Evolutionary conservation across 1,140 invertebrate genomes (phyloP).

Genomic region (Drosophila nikananu): DNA sequence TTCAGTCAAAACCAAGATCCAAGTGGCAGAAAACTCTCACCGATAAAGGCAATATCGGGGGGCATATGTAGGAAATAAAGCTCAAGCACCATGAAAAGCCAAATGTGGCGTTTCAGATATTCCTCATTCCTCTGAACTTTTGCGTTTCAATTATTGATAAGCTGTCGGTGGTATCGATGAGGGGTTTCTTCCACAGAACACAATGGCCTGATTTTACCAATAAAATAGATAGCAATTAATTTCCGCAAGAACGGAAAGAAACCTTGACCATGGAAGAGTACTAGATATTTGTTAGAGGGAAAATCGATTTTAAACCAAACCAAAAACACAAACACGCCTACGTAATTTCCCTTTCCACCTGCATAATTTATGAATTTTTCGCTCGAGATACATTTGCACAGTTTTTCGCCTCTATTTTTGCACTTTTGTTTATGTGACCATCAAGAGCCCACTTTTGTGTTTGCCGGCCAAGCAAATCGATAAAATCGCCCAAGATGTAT

Average conservation of each 20-base stretch:
- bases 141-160: slow-evolving; percentile 49
- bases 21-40: slow-evolving; percentile 30
- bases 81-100: slow-evolving; percentile 45
- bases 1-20: not conserved
- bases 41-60: slow-evolving; percentile 19
- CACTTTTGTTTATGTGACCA: slow-evolving; percentile 64
- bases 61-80: slow-evolving; percentile 27
- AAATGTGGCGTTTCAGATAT: slow-evolving; percentile 18
- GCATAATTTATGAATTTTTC: slow-evolving; percentile 16
- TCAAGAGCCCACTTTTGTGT: slow-evolving; percentile 42
- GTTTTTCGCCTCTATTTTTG: slow-evolving; percentile 13
- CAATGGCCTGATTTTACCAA: slow-evolving; percentile 9
- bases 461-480: slow-evolving; percentile 59
- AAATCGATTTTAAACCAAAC: slow-evolving; percentile 61
- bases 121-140: slow-evolving; percentile 1
- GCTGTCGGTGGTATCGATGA: slow-evolving; percentile 34
- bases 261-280: slow-evolving; percentile 50
- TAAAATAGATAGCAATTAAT: slow-evolving; percentile 10
- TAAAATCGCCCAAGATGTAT: slow-evolving; percentile 32
- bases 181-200: slow-evolving; percentile 1
- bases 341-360: slow-evolving; percentile 27
- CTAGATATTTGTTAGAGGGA: not conserved
- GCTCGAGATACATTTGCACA: not conserved
- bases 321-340: slow-evolving; percentile 18
- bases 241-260: slow-evolving; percentile 14